Evolutionary conservation across 1,140 invertebrate species (phyloP), one percentile per base, ranked within the genome.

Genomic region (Diabrotica virgifera): DNA sequence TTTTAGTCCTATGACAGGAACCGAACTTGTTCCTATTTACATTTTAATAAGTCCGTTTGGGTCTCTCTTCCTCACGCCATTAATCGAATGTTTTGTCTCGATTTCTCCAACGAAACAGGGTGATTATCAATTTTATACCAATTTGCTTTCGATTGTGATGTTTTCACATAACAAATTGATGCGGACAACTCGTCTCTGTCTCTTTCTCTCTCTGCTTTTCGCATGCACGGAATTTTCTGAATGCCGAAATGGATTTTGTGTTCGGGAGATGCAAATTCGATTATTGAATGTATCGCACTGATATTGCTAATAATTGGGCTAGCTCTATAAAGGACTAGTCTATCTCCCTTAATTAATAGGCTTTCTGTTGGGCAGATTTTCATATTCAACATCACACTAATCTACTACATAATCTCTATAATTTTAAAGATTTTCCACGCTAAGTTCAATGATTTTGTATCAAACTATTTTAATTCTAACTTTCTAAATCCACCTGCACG

Each of bases 81-180:
- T 10, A 46, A 24, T 24, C 24, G 24, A 24, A 36, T 14, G 53
- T 10, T 14, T 40, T 12, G 36, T 59, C 40, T 52, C 24, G 7
- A 13, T 66, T 46, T 46, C 40, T 6, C 51, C 46, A 37, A 37
- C 52, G 52, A 68, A 66, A 65, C 64, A 56, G 59, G 64, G 72
- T 75, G 72, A 77, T 77, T 78, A 78, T 78, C 75, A 78, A 78
- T 78, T 78, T 78, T 78, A 75, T 77, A 71, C 77, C 77, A 77
- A 78, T 78, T 78, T 78, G 74, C 69, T 75, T 75, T 38, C 71
- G 72, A 74, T 77, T 77, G 74, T 72, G 72, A 6, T 65, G 67
- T 68, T 68, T 64, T 63, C 65, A 63, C 62, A 66, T 64, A 61
- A 40, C 60, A 14, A 62, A 62, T 62, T 62, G 52, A 54, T 54